Evolutionary conservation across 2,797 vertebrate genomes (phyloP).

Genomic region (Iguana delicatissima): DNA sequence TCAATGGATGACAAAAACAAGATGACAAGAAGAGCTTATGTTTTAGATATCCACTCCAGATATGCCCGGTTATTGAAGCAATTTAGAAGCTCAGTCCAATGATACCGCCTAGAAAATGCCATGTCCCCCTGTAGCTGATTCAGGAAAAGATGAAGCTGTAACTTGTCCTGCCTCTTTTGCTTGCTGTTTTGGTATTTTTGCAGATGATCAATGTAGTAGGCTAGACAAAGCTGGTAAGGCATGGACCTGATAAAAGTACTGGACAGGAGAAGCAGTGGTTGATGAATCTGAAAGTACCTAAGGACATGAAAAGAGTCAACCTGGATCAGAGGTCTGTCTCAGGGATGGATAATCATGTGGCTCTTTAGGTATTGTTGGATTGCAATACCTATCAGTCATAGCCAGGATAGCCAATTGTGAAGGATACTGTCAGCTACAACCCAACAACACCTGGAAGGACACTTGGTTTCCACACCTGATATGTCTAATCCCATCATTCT

Average conservation of each 20-base stretch:
- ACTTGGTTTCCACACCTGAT: too few species aligned
- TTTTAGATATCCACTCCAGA: not conserved
- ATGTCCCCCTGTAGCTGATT: slow-evolving; percentile 19
- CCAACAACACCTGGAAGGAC: too few species aligned
- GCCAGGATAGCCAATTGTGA: too few species aligned
- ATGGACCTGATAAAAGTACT: not conserved
- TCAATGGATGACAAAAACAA: slow-evolving; percentile 71
- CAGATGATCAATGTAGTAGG: not conserved
- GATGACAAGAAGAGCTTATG: not conserved
- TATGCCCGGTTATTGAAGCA: slow-evolving; percentile 36
- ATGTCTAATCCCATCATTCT: too few species aligned
- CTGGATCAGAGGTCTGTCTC: too few species aligned
- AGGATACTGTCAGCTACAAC: too few species aligned
- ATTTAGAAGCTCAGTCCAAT: slow-evolving; percentile 47
- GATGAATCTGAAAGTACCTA: not conserved
- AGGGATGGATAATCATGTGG: too few species aligned
- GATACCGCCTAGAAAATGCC: slow-evolving; percentile 46
- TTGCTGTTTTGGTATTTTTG: too few species aligned
- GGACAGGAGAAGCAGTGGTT: not conserved
- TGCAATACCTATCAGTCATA: not conserved
- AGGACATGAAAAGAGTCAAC: too few species aligned
- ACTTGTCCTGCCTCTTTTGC: not conserved
- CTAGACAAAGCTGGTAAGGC: not conserved
- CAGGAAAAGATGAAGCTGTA: not conserved
- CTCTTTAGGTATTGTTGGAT: not conserved